Evolutionary conservation across 2,113 vertebrate species (phyloP), one percentile per base, ranked within the genome.

Genomic region (Perognathus longimembris): DNA sequence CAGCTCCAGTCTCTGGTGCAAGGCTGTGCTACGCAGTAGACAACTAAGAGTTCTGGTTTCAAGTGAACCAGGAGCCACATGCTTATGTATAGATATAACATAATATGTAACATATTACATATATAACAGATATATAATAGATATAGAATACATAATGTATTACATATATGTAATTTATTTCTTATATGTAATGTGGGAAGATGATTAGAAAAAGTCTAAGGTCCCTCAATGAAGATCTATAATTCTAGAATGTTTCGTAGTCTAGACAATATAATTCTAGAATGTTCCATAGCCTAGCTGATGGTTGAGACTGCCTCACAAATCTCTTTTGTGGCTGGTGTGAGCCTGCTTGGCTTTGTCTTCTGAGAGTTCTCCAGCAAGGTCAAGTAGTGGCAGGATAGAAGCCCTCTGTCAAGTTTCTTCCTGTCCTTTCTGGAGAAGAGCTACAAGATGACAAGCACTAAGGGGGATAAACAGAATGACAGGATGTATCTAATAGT

Each of bases 181-280:
- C 74, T 89, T 91, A 45, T 64, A 10, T 81, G 4, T 64, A 42
- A 36, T 17, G 12, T 40, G 30, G 40, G 21, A 36, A 20, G 3
- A 22, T 40, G 38, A 26, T 64, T 26, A 76, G 40, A 70, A 69
- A 30, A 70, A 75, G 54, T 92, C 50, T 30, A 40, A 66, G 11
- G 64, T 85, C 24, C 6, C 80, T 84, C 71, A 10, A 70, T 0
- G 0, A 1, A 38, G 57, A 9, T 88, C 8, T 88, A 2, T 73
- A 66, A 92, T 93, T 90, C 71, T 88, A 83, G 76, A 63, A 78
- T 26, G 59, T 0, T 69, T 50, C 7, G 18, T 40, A 61, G 21
- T 64, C 38, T 75, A 45, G 67, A 32, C 17, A 79, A 88, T 88
- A 2, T 73, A 66, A 92, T 93, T 90, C 71, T 88, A 83, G 76